A percentile compares a stretch with the other conserved stretches of the same genome.
Conservation (phyloP, 2,888 invertebrate genomes). For the Oegoconia quadripuncta region DNA sequence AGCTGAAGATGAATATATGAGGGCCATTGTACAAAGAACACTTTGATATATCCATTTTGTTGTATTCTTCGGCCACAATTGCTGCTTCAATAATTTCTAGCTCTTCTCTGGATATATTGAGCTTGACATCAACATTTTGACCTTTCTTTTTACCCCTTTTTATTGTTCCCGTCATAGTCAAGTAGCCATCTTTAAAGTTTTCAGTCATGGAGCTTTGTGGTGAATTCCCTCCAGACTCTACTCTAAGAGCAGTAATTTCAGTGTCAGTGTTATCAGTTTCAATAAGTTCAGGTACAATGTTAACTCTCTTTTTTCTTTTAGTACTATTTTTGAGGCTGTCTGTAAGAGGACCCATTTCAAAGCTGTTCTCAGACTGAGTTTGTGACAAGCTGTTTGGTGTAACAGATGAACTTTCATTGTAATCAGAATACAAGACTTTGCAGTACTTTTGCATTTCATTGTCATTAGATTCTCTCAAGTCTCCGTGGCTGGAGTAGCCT, state of each 20-base stretch:
- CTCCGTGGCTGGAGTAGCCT: constrained; percentile 72
- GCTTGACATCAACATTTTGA: constrained; percentile 84
- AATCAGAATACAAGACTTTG: constrained; percentile 53
- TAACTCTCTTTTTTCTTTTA: constrained; percentile 80
- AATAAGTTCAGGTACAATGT: constrained; percentile 77
- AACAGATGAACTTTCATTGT: constrained; percentile 59
- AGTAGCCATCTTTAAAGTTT: constrained; percentile 76
- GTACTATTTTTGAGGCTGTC: constrained; percentile 69
- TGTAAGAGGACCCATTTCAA: constrained; percentile 66
- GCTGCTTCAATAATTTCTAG: constrained; percentile 83
- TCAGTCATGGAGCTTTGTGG: constrained; percentile 78
- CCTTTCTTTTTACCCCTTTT: constrained; percentile 86
- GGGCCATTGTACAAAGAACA: constrained; percentile 80
- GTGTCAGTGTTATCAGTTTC: constrained; percentile 61
- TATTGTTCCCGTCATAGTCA: constrained; percentile 86
- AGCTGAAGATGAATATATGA: constrained; percentile 82
- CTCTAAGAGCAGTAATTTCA: constrained; percentile 58
- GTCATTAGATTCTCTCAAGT: constrained; percentile 55
- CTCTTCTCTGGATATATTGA: constrained; percentile 85
- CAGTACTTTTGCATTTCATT: constrained; percentile 57
- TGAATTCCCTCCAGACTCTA: constrained; percentile 71
- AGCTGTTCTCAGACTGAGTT: constrained; percentile 72
- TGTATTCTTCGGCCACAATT: constrained; percentile 77
- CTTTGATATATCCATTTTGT: constrained; percentile 76
- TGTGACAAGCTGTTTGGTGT: constrained; percentile 69